A percentile compares a stretch with the other conserved stretches of the same genome.
These are phyloP conservation scores for Cebidichthys violaceus DNA, from an alignment of 2,113 vertebrate species.

Conservation along the genomic window DNA sequence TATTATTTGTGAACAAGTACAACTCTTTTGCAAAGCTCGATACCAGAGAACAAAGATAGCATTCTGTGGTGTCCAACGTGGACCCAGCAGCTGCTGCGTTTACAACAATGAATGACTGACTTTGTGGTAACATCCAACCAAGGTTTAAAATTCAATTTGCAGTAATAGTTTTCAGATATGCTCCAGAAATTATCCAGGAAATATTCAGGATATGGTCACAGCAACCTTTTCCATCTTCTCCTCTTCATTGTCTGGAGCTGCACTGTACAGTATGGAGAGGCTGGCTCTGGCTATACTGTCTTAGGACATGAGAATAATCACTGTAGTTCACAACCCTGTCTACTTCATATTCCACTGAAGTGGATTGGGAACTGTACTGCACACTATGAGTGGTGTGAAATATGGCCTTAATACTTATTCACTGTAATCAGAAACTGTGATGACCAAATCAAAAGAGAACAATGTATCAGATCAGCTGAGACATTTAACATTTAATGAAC, in stretches of 20 bases:
- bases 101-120: slow-evolving; percentile 36
- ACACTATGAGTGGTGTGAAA: slow-evolving; percentile 6
- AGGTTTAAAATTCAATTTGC: slow-evolving; percentile 43
- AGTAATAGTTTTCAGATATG: slow-evolving; percentile 28
- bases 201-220: slow-evolving; percentile 15
- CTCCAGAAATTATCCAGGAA: slow-evolving; percentile 31
- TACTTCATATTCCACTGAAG: slow-evolving; percentile 30
- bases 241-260: slow-evolving; percentile 31
- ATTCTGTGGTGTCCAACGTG: slow-evolving; percentile 33
- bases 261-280: slow-evolving; percentile 8
- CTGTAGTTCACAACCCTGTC: slow-evolving; percentile 12
- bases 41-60: slow-evolving; percentile 48
- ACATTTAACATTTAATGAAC: slow-evolving; percentile 61
- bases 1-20: slow-evolving; percentile 61
- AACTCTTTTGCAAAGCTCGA: slow-evolving; percentile 38
- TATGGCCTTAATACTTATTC: slow-evolving; percentile 19
- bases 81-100: slow-evolving; percentile 32
- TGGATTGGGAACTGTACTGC: neutral
- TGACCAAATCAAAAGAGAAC: slow-evolving; percentile 50
- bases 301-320: slow-evolving; percentile 21
- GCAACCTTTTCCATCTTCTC: slow-evolving; percentile 27
- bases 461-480: slow-evolving; percentile 11
- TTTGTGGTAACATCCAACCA: slow-evolving; percentile 22
- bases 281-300: slow-evolving; percentile 11
- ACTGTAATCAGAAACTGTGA: slow-evolving; percentile 38